Evolutionary conservation across 2,888 invertebrate genomes (phyloP), one percentile per base, ranked within the genome.

Genomic region (Pachydiplax longipennis): DNA sequence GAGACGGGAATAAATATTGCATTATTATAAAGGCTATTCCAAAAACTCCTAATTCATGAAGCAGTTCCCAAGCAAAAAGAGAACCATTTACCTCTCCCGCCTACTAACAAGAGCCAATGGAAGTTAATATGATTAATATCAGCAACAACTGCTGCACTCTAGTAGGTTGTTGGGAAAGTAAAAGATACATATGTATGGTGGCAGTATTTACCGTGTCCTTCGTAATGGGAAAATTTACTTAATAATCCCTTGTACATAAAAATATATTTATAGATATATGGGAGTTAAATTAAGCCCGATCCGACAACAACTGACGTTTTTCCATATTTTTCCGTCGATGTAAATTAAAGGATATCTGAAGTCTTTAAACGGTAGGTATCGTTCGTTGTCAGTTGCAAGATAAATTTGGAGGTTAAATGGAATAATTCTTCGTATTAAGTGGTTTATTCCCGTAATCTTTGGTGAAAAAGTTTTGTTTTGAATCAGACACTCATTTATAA

Each of bases 221-320:
- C 87, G 87, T 87, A 87, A 87, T 87, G 87, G 87, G 87, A 87
- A 87, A 87, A 87, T 73, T 61, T 61, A 87, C 87, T 58, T 87
- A 58, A 25, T 65, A 65, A 87, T 87, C 37, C 35, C 61, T 61
- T n/a, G 87, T 61, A 87, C 61, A 61, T 87, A 37, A 61, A 87
- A 87, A 87, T 58, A 61, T 58, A 61, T 35, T 61, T 22, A 18
- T 61, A 22, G 18, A 61, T 58, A 40, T 37, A 37, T 87, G 65
- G 8, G 53, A 87, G 61, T 65, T 87, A n/a, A 37, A 37, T 37
- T 61, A 58, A 58, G 37, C 65, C n/a, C 12, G 65, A 37, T n/a
- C 65, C 37, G 61, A 25, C 37, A 61, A 61, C 37, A 61, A 0
- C n/a, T n/a, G 10, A 61, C 87, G 37, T 87, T 61, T 37, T 22